These are phyloP conservation scores for Ivindomyrus marchei DNA, from an alignment of 2,113 vertebrate species.

Conservation along the genomic window DNA sequence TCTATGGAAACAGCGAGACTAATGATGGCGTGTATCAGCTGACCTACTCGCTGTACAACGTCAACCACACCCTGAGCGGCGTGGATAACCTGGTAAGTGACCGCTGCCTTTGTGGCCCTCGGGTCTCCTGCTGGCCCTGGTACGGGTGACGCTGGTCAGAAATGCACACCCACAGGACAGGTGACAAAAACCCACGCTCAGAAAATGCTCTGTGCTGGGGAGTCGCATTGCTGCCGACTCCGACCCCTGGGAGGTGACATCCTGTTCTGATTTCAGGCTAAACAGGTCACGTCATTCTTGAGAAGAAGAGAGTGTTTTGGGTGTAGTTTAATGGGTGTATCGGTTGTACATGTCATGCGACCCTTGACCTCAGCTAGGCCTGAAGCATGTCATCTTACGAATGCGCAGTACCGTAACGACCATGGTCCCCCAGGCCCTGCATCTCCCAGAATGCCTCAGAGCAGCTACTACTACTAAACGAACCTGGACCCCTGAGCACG, in stretches of 20 bases:
- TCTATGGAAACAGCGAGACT: constrained; percentile 97
- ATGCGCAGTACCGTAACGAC: background rate
- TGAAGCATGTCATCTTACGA: background rate
- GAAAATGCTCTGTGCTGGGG: background rate
- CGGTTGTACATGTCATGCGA: background rate
- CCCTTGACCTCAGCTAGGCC: background rate
- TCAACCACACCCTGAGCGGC: constrained; percentile 81
- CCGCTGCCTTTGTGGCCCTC: background rate
- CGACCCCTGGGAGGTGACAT: background rate
- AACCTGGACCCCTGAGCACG: background rate
- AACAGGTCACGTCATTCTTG: background rate
- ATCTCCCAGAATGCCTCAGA: background rate
- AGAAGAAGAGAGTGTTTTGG: background rate
- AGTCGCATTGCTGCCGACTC: background rate
- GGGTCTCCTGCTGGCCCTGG: background rate
- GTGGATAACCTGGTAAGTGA: constrained; percentile 81
- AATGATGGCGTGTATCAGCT: constrained; percentile 88
- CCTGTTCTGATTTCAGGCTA: background rate
- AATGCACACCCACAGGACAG: background rate
- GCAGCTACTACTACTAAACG: background rate
- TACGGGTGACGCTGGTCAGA: background rate
- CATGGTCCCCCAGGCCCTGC: background rate
- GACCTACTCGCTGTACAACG: constrained; percentile 84
- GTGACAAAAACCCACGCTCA: background rate
- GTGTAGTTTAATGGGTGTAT: background rate